Evolutionary conservation across 2,888 invertebrate genomes (phyloP).

Genomic region (Acronicta leporina): DNA sequence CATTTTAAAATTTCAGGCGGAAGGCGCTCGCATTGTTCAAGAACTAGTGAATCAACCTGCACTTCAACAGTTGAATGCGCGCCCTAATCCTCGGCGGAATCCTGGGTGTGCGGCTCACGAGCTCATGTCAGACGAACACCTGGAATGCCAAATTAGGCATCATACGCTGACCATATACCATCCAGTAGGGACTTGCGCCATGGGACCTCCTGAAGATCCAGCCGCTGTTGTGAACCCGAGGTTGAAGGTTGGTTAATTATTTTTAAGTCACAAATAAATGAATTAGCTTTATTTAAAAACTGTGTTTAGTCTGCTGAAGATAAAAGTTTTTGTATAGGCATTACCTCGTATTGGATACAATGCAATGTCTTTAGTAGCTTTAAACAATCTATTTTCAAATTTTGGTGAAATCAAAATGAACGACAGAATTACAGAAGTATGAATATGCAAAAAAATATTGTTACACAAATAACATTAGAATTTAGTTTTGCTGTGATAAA

Average conservation of each 20-base stretch:
- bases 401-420: too few species aligned
- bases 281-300: too few species aligned
- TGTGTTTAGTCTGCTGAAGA: too few species aligned
- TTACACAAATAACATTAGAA: too few species aligned
- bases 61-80: slow-evolving; percentile 89
- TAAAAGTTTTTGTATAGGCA: too few species aligned
- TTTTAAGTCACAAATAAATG: background rate
- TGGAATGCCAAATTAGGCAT: slow-evolving; percentile 93
- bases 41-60: slow-evolving; percentile 89
- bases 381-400: too few species aligned
- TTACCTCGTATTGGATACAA: too few species aligned
- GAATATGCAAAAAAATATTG: too few species aligned
- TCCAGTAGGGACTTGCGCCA: slow-evolving; percentile 94
- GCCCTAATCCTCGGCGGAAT: slow-evolving; percentile 90
- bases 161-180: slow-evolving; percentile 95
- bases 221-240: slow-evolving; percentile 92
- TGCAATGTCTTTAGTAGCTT: too few species aligned
- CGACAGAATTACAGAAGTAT: too few species aligned
- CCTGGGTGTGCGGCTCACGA: slow-evolving; percentile 91
- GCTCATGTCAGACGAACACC: slow-evolving; percentile 92
- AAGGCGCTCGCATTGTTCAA: slow-evolving; percentile 92
- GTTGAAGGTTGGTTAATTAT: slow-evolving; percentile 77
- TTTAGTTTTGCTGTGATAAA: too few species aligned
- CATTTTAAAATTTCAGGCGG: slow-evolving; percentile 85
- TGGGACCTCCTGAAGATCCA: slow-evolving; percentile 90